Conservation (phyloP, 2,113 vertebrate species). For the Bostrychus sinensis region DNA sequence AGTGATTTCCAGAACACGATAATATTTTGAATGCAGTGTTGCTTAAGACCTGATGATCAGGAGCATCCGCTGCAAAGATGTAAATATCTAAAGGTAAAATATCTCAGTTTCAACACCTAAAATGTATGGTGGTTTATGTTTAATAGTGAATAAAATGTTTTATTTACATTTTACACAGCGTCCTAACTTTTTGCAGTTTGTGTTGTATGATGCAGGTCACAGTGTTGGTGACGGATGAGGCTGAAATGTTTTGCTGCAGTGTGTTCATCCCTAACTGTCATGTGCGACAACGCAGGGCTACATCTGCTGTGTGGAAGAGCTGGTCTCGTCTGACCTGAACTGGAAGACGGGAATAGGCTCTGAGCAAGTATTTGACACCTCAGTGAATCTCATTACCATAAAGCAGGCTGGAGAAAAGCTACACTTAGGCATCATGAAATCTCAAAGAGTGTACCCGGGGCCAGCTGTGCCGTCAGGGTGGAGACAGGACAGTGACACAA, state of each 20-base stretch:
- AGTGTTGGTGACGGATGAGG: constrained; percentile 12
- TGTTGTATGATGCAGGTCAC: neutral
- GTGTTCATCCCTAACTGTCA: constrained; percentile 53
- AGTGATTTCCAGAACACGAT: too few species aligned
- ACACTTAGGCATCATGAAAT: constrained; percentile 64
- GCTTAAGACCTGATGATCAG: too few species aligned
- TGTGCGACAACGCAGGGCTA: constrained; percentile 53
- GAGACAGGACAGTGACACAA: constrained; percentile 20
- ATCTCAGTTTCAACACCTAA: too few species aligned
- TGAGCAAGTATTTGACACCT: constrained; percentile 70
- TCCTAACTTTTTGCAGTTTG: neutral
- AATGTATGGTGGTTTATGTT: too few species aligned
- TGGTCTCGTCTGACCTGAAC: constrained; percentile 64
- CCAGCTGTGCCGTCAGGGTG: constrained; percentile 49
- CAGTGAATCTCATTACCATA: constrained; percentile 70
- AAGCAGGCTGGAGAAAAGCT: constrained; percentile 51
- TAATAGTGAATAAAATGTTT: too few species aligned
- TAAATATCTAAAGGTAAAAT: too few species aligned
- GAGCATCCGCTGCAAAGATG: too few species aligned
- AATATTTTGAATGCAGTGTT: too few species aligned
- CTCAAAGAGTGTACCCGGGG: constrained; percentile 45
- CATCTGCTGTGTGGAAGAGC: constrained; percentile 56
- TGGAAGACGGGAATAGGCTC: constrained; percentile 59
- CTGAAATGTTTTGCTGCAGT: constrained; percentile 35
- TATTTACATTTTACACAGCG: neutral